Evolutionary conservation across 2,797 vertebrate genomes (phyloP), one percentile per base, ranked within the genome.

Genomic region (Gallirallus australis): DNA sequence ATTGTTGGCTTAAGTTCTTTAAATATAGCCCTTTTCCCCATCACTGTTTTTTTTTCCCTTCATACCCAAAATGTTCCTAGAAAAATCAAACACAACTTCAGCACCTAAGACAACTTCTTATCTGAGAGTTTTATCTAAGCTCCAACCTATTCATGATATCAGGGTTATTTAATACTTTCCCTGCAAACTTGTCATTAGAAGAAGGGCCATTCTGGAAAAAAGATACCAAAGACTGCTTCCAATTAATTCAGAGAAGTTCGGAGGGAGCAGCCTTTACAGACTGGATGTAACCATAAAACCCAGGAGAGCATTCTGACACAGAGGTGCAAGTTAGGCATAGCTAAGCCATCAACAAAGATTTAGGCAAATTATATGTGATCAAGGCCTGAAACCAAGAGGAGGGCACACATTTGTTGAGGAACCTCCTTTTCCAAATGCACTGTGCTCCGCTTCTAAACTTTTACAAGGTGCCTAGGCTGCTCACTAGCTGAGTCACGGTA

Each of bases 231-330:
- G n/a, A 35, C 24, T n/a, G 23, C 19, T 76, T 86, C 56, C 19
- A 63, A 39, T 79, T 92, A 31, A 80, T 94, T 88, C 86, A 93
- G 40, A 30, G 71, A 53, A 33, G 4, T 88, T 91, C 91, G 86
- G 65, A 81, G 20, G n/a, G 59, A 93, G 35, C 68, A 31, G 33
- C 33, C 60, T 89, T 82, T 63, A 80, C n/a, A 88, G 64, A 70
- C 12, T 52, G 60, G 35, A 72, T 93, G 94, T 93, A 92, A 81
- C 21, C 47, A 80, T 63, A 95, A 97, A 95, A 91, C 30, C 40
- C 56, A 79, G 57, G 63, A 56, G 65, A 52, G 61, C 35, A 91
- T 84, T 84, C 57, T 65, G 63, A 88, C 39, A 31, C 19, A 37
- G 63, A 69, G 65, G 50, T 65, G 25, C 27, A 63, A 82, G 14